Base-by-base conservation (phyloP, 2,888 invertebrate species). In the Rhingia rostrata region DNA sequence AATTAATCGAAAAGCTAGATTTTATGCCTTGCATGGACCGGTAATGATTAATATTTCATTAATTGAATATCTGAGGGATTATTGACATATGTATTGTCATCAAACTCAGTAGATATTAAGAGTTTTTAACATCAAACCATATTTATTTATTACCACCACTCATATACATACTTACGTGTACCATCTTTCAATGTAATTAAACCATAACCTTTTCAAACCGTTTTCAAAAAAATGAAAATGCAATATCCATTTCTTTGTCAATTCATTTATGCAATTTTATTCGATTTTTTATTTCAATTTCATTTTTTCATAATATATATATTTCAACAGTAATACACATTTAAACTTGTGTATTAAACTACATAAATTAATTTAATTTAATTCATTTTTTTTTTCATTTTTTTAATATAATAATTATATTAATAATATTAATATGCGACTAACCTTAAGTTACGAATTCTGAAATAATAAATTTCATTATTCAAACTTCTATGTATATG, bases 341-440 rank as follows among this genome's bases (percentile, higher is more conserved):
- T 83, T 84, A 84, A 84, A 84, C 84, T 84, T 84, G 84, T 84
- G 84, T 84, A 84, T 75, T 56, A 56, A 80, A 84, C 84, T 84
- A 84, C 84, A 84, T 84, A 84, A 84, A 79, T 84, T 80, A 80
- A 80, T 84, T 78, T 22, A 74, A 39, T 78, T 70, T 58, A 30
- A 12, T 41, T 54, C 66, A 22, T 22, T 60, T 60, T 47, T 30
- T 33, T 60, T 58, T 47, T 58, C 22, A 22, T 22, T 35, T 47
- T 41, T 58, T 75, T 61, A 49, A 70, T 82, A 77, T 72, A 78
- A 63, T 78, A 81, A 47, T 66, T 74, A 74, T 79, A 69, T 84
- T 60, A 79, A 70, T 74, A 79, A 79, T 79, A 84, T 83, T 83
- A 83, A 79, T 83, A 69, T 79, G 63, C 74, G 69, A 79, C 83